Base-by-base conservation (phyloP, 2,888 invertebrate species). In the Eucera pruinosa region DNA sequence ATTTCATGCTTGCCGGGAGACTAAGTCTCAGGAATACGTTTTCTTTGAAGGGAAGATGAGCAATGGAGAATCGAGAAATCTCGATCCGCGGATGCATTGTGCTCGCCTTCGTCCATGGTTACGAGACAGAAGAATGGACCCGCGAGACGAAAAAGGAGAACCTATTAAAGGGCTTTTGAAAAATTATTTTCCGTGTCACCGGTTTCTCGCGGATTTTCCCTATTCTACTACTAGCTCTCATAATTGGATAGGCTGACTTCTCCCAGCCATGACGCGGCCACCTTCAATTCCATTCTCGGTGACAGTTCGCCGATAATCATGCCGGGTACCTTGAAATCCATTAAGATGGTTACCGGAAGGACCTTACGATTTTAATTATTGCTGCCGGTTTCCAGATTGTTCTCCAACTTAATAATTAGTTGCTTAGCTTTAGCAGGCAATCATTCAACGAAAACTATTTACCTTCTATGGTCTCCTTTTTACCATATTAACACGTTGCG, bases 281-380 rank as follows among this genome's bases (percentile, higher is more conserved):
- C 23, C 45, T 43, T 43, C 62, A 55, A 52, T 64, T 54, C 68
- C 36, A 57, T 54, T 72, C 58, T 25, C 36, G 43, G 61, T 73
- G 84, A 80, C 82, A 67, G 69, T 77, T 84, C 78, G 78, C 80
- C 82, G 75, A 78, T 80, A 79, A 84, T 84, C 80, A 78, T 64
- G 27, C 54, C 54, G 65, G 66, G 64, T 73, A 60, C 54, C 61
- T 41, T 25, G 55, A 67, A 47, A 83, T 80, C 80, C 83, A 80
- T 83, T 82, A 82, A 71, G 77, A 78, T 70, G 79, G 65, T 80
- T 73, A 69, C 73, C 69, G 52, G 50, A 30, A 48, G 30, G 70
- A 47, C 52, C 79, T 75, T 75, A 61, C 25, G 57, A 62, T 48
- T 78, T 71, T 75, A 79, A 75, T 75, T 75, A 60, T 25, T 25